phyloP scores from a whole-genome alignment of 2,888 invertebrate genomes.

The Gastrophysa polygoni region DNA sequence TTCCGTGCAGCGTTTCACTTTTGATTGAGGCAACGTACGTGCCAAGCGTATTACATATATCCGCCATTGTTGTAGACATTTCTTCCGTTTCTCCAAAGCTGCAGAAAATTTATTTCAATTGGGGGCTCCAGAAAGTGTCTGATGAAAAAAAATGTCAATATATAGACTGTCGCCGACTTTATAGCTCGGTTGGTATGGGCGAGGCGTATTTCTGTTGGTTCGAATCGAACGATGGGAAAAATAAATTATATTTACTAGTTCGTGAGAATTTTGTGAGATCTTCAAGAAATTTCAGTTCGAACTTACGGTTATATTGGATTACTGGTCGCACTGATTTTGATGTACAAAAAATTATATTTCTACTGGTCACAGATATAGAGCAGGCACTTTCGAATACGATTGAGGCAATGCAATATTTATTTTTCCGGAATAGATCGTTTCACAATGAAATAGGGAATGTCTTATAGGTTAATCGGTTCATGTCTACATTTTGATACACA shows the following conservation, averaged over 20 bases:
- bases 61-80: slow-evolving; percentile 29
- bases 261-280: slow-evolving; percentile 5
- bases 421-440: no score
- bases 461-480: no score
- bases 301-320: neutral
- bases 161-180: slow-evolving; percentile 5
- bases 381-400: no score
- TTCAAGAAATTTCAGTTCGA: neutral
- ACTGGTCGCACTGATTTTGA: no score
- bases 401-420: no score
- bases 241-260: slow-evolving; percentile 11
- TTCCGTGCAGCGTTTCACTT: slow-evolving; percentile 12
- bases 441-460: no score
- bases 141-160: slow-evolving; percentile 14
- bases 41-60: slow-evolving; percentile 35
- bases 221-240: slow-evolving; percentile 4
- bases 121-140: slow-evolving; percentile 9
- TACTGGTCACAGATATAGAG: no score
- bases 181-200: slow-evolving; percentile 9
- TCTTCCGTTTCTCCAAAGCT: slow-evolving; percentile 27
- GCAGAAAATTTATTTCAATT: slow-evolving; percentile 29
- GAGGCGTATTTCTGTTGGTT: neutral
- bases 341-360: no score
- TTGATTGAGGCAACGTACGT: slow-evolving; percentile 35
- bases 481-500: no score